Evolutionary conservation across 2,113 vertebrate species (phyloP), one percentile per base, ranked within the genome.

Genomic region (Girardinichthys multiradiatus): DNA sequence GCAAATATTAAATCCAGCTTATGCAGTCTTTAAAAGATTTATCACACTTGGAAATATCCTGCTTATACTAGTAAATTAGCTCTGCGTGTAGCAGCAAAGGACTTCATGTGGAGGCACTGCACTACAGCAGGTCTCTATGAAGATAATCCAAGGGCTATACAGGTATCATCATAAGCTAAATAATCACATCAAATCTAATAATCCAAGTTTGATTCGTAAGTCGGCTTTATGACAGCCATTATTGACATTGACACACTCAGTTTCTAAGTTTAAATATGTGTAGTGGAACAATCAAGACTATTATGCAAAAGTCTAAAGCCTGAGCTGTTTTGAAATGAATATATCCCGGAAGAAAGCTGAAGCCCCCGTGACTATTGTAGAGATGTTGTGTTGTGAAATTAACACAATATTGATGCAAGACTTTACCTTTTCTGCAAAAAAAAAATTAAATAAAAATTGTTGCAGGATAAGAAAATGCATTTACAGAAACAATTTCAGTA

Each of bases 61-160:
- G 87, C 90, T 83, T 81, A 86, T 89, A 86, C 77, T 77, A 91
- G 21, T 24, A 91, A 80, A 86, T 85, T 90, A 77, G 89, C 90
- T 91, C 90, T 82, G 86, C 89, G 81, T 82, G 79, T 86, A 86
- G 86, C 76, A 45, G 79, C 72, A 78, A 76, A 81, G 63, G 60
- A 81, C 31, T 68, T 77, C 14, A 37, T 10, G 69, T 76, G 71
- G 78, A 79, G 80, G 81, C 76, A 82, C 60, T 74, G 70, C 67
- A 81, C 79, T 74, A 75, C 28, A 57, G 77, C 69, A 82, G 70
- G 85, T 83, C 86, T 89, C 76, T 86, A 85, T 79, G 90, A 91
- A 85, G 84, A 85, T 85, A 87, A 81, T 91, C 87, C 81, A 95
- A 95, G 94, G 94, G 94, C 94, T 94, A 94, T 86, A 90, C 83